Evolutionary conservation across 2,888 invertebrate genomes (phyloP).

Genomic region (Nephrotoma flavescens): DNA sequence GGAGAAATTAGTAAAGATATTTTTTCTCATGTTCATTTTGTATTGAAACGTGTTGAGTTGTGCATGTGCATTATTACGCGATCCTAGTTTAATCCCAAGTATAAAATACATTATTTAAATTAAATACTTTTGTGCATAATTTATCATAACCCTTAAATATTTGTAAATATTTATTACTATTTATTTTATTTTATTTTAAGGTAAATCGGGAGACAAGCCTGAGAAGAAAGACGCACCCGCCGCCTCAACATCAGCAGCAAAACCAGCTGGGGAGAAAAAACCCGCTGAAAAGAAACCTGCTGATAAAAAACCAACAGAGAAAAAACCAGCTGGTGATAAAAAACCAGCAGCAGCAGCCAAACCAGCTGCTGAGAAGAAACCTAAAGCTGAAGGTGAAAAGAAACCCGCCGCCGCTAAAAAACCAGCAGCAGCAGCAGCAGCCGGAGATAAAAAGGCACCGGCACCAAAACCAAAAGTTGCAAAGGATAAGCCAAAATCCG

Average conservation of each 20-base stretch:
- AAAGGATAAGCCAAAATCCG: constrained; percentile 25
- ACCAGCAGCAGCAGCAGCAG: constrained; percentile 25
- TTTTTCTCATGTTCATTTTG: neutral
- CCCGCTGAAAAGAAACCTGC: constrained; percentile 20
- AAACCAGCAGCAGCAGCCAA: constrained; percentile 21
- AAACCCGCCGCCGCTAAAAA: constrained; percentile 18
- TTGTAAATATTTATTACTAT: neutral
- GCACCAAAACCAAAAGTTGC: constrained; percentile 33
- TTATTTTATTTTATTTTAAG: neutral
- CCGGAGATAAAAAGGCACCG: constrained; percentile 21
- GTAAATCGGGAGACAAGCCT: constrained; percentile 5
- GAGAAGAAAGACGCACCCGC: constrained; percentile 24
- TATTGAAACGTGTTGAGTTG: neutral
- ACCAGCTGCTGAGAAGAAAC: constrained; percentile 30
- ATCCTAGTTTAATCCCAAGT: neutral
- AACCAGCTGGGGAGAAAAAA: constrained; percentile 12
- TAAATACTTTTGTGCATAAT: neutral
- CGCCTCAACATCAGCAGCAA: constrained; percentile 23
- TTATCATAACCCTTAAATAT: neutral
- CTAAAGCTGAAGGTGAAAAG: constrained; percentile 21
- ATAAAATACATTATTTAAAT: no score
- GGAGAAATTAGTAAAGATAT: neutral
- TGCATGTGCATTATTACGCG: neutral
- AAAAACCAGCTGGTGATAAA: constrained; percentile 28
- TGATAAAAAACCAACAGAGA: constrained; percentile 27